These are phyloP conservation scores for Diaperis boleti DNA, from an alignment of 2,888 invertebrate species.

Conservation along the genomic window DNA sequence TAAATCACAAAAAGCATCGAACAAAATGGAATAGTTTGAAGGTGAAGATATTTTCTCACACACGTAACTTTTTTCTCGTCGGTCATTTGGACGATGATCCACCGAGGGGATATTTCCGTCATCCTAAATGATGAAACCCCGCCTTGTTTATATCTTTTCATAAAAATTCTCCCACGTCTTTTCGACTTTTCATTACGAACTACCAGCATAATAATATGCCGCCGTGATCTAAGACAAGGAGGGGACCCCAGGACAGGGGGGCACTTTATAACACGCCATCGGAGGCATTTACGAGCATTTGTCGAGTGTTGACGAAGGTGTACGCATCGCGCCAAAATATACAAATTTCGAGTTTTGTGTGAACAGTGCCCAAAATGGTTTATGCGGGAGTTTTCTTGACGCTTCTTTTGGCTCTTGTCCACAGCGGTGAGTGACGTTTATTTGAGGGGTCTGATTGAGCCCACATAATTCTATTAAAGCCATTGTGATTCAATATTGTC, in stretches of 20 bases:
- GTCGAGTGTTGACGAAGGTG: not conserved
- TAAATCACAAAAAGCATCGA: not conserved
- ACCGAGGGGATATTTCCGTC: constrained; percentile 14
- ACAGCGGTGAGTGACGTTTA: constrained; percentile 19
- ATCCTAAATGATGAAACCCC: constrained; percentile 24
- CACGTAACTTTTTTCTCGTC: too few species aligned
- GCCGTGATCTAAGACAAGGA: constrained; percentile 9
- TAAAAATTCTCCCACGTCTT: constrained; percentile 35
- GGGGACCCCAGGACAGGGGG: constrained; percentile 18
- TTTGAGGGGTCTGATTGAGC: too few species aligned
- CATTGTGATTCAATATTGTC: not conserved
- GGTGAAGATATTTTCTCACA: constrained; percentile 1
- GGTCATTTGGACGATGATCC: not conserved
- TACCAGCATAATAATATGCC: constrained; percentile 31
- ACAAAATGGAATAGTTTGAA: constrained; percentile 16
- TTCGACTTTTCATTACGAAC: constrained; percentile 31
- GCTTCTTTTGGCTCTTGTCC: constrained; percentile 12
- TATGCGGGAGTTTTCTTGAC: constrained; percentile 8
- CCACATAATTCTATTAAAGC: not conserved
- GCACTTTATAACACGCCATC: constrained; percentile 32
- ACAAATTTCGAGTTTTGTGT: too few species aligned
- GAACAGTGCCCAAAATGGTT: constrained; percentile 15
- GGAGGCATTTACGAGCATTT: constrained; percentile 28
- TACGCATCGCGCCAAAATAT: not conserved
- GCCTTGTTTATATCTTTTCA: constrained; percentile 23